Percentiles rank a stretch among this genome's conserved stretches.
These are phyloP conservation scores for Temnothorax curvispinosus DNA, from an alignment of 1,140 invertebrate species.

Conservation along the genomic window DNA sequence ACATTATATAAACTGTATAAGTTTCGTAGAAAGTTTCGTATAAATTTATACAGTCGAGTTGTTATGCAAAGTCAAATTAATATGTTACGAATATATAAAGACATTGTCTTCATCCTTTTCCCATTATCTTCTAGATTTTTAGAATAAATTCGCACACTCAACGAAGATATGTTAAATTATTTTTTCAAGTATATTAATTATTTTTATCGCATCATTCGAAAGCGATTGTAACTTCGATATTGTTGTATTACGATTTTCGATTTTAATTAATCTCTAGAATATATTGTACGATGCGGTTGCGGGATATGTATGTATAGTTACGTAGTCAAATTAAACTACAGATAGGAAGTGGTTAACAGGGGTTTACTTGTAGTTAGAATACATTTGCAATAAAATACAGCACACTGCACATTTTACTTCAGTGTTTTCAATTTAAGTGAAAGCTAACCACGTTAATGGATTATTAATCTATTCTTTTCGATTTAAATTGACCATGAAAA, in stretches of 20 bases:
- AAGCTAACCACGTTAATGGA: neutral
- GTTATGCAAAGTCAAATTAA: neutral
- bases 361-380: neutral
- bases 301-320: neutral
- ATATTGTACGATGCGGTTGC: slow-evolving; percentile 1
- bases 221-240: neutral
- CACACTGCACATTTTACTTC: neutral
- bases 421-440: neutral
- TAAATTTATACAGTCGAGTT: slow-evolving; percentile 2
- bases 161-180: neutral
- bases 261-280: slow-evolving; percentile 5
- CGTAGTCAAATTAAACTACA: neutral
- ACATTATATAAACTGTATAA: slow-evolving; percentile 8
- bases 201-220: neutral
- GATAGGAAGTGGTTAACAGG: neutral
- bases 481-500: neutral
- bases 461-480: neutral
- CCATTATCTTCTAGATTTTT: too few relatives aligned
- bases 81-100: neutral
- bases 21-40: neutral
- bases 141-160: neutral
- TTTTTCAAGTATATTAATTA: neutral
- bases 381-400: neutral
- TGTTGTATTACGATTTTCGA: neutral
- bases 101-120: neutral